These are phyloP conservation scores for Chlorospingus flavigularis DNA, from an alignment of 2,797 vertebrate genomes.

Conservation along the genomic window DNA sequence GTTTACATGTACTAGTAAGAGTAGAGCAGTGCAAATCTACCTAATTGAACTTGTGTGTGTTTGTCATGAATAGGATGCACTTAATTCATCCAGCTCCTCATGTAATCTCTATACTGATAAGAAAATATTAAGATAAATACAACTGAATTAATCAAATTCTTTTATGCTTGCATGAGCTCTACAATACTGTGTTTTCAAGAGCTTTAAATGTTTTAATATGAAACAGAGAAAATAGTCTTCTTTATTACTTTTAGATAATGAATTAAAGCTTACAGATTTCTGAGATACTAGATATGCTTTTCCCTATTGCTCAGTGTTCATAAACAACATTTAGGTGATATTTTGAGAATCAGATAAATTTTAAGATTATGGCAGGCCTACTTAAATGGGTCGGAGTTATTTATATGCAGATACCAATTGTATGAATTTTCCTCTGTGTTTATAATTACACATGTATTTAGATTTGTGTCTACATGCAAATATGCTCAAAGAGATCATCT, in stretches of 20 bases:
- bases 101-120: not conserved
- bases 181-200: not conserved
- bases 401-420: not conserved
- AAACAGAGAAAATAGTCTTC: not conserved
- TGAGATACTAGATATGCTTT: not conserved
- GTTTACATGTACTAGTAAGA: not conserved
- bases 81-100: not conserved
- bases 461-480: too few species aligned
- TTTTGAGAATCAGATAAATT: not conserved
- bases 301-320: not conserved
- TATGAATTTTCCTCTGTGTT: not conserved
- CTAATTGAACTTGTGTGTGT: not conserved
- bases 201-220: not conserved
- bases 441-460: not conserved
- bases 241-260: not conserved
- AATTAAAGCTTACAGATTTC: not conserved
- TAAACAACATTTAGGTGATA: not conserved
- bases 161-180: not conserved
- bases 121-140: not conserved
- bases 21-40: not conserved
- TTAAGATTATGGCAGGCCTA: not conserved
- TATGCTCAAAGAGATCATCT: not conserved
- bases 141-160: not conserved
- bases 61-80: not conserved
- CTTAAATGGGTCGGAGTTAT: not conserved